These are phyloP conservation scores for Dicentrarchus labrax DNA, from an alignment of 2,113 vertebrate genomes.

Conservation along the genomic window DNA sequence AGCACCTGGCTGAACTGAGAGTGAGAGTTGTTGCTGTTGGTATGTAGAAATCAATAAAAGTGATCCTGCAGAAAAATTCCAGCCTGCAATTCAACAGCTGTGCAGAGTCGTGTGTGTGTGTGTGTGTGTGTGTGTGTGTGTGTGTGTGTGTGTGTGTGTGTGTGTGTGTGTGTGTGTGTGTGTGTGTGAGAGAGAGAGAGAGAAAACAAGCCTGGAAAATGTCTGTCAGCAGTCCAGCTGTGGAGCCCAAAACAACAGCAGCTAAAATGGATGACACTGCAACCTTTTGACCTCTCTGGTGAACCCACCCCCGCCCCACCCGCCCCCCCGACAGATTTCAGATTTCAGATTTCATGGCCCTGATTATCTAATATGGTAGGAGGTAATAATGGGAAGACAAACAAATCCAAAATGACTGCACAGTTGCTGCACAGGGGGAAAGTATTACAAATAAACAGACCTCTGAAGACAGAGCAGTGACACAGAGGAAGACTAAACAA, in stretches of 20 bases:
- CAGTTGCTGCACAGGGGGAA: neutral
- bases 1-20: neutral
- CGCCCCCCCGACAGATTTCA: slow-evolving; percentile 1
- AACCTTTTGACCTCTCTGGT: slow-evolving; percentile 5
- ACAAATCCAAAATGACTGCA: neutral
- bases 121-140: slow-evolving; percentile 11
- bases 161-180: slow-evolving; percentile 9
- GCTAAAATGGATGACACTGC: neutral
- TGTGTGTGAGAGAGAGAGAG: neutral
- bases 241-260: slow-evolving; percentile 40
- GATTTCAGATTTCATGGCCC: slow-evolving; percentile 20
- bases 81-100: neutral
- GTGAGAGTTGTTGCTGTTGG: neutral
- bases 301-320: too few relatives aligned
- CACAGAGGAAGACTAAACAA: slow-evolving; percentile 9
- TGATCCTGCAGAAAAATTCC: slow-evolving; percentile 5
- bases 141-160: slow-evolving; percentile 1
- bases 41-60: neutral
- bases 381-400: neutral
- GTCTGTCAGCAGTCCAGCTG: slow-evolving; percentile 49
- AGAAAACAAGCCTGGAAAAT: slow-evolving; percentile 30
- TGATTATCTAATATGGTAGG: neutral
- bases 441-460: neutral
- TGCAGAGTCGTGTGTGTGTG: neutral
- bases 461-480: neutral